Evolutionary conservation across 2,888 invertebrate species (phyloP).

Genomic region (Cosmopolites sordidus): DNA sequence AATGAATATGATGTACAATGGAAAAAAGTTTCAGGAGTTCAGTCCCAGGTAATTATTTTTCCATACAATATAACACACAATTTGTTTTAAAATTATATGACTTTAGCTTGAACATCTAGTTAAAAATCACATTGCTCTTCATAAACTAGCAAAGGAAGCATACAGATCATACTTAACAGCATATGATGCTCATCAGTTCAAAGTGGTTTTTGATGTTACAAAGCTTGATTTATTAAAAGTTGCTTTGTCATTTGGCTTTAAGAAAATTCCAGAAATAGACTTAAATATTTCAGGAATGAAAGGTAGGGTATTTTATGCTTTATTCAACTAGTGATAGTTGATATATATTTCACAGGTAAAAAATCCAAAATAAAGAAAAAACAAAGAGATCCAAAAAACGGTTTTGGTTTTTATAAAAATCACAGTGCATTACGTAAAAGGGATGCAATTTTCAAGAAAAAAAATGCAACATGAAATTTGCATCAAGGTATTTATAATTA

Average conservation of each 20-base stretch:
- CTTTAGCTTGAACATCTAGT: slow-evolving; percentile 90
- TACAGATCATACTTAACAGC: slow-evolving; percentile 94
- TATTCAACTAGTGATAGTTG: too few relatives aligned
- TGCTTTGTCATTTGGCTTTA: slow-evolving; percentile 90
- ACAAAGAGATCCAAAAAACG: not conserved
- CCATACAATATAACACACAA: not conserved
- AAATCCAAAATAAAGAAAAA: not conserved
- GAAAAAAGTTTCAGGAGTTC: slow-evolving; percentile 95
- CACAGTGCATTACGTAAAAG: not conserved
- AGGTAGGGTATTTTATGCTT: slow-evolving; percentile 8
- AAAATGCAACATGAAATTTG: too few relatives aligned
- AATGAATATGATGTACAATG: slow-evolving; percentile 97
- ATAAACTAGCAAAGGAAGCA: slow-evolving; percentile 92
- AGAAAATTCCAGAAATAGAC: slow-evolving; percentile 91
- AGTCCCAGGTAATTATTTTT: slow-evolving; percentile 67
- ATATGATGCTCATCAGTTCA: slow-evolving; percentile 94
- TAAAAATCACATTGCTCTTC: slow-evolving; percentile 89
- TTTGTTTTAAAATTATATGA: slow-evolving; percentile 9
- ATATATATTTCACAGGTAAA: not conserved
- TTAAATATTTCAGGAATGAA: slow-evolving; percentile 57
- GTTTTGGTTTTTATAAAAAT: slow-evolving; percentile 1
- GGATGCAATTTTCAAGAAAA: not conserved
- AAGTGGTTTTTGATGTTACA: slow-evolving; percentile 89
- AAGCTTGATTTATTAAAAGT: slow-evolving; percentile 85
- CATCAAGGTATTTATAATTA: too few relatives aligned